phyloP scores from a whole-genome alignment of 2,888 invertebrate genomes.

The Hybos culiciformis region DNA sequence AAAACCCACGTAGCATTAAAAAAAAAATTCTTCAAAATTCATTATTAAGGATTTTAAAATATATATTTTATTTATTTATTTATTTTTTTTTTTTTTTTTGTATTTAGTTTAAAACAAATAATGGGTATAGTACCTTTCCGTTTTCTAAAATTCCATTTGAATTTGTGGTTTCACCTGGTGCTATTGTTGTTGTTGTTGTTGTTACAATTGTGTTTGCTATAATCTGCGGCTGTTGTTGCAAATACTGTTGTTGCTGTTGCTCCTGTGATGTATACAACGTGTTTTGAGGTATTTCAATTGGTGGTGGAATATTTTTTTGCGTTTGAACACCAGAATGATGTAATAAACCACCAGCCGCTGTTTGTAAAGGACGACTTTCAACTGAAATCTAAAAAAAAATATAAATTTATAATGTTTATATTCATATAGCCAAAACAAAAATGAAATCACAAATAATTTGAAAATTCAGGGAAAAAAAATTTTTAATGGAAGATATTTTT shows the following conservation, averaged over 20 bases:
- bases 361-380: slow-evolving; percentile 29
- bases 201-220: slow-evolving; percentile 18
- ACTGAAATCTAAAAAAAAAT: slow-evolving; percentile 24
- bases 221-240: slow-evolving; percentile 14
- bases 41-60: too few relatives aligned
- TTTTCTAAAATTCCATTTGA: slow-evolving; percentile 29
- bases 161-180: slow-evolving; percentile 12
- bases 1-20: too few relatives aligned
- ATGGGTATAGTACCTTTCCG: slow-evolving; percentile 29
- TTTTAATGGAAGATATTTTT: too few relatives aligned
- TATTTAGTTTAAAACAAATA: slow-evolving; percentile 17
- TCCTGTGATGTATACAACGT: slow-evolving; percentile 11
- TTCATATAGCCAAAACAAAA: too few relatives aligned
- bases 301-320: slow-evolving; percentile 27
- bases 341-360: too few relatives aligned
- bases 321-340: slow-evolving; percentile 9
- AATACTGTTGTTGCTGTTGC: not conserved
- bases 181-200: slow-evolving; percentile 17
- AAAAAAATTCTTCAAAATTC: too few relatives aligned
- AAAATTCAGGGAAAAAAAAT: too few relatives aligned
- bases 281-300: slow-evolving; percentile 25
- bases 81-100: slow-evolving; percentile 4
- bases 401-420: too few relatives aligned
- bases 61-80: too few relatives aligned
- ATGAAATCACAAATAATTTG: too few relatives aligned